Evolutionary conservation across 2,797 vertebrate genomes (phyloP).

Genomic region (Thripadectes ignobilis): DNA sequence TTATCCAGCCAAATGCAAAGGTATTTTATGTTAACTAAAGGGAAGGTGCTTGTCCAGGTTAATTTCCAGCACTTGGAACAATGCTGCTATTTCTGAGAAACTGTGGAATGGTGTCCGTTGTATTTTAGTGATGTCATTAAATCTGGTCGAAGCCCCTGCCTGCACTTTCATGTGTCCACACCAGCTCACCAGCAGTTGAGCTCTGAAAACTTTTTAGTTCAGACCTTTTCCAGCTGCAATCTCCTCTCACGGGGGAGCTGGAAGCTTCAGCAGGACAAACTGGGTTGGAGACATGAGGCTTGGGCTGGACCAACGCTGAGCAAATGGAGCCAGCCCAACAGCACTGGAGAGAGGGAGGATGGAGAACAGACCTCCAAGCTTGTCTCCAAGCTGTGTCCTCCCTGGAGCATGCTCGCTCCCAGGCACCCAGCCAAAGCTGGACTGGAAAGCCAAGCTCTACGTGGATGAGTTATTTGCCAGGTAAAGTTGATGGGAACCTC

Average conservation of each 20-base stretch:
- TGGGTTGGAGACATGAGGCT: neutral
- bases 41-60: rapidly evolving
- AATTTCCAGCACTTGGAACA: neutral
- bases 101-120: rapidly evolving
- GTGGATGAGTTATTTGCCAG: conserved; percentile 20
- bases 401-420: neutral
- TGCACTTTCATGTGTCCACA: neutral
- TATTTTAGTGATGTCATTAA: neutral
- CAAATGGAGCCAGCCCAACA: neutral
- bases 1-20: neutral
- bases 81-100: rapidly evolving
- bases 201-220: neutral
- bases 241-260: neutral
- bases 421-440: neutral
- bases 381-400: conserved; percentile 17
- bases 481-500: conserved; percentile 21
- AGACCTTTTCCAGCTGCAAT: neutral
- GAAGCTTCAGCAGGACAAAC: neutral
- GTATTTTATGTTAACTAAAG: neutral
- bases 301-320: neutral
- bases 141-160: neutral
- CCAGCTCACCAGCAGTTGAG: neutral
- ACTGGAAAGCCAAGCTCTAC: conserved; percentile 14
- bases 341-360: neutral
- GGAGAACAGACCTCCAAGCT: conserved; percentile 40